Evolutionary conservation across 2,797 vertebrate species (phyloP).

Genomic region (Cheirogaleus major): DNA sequence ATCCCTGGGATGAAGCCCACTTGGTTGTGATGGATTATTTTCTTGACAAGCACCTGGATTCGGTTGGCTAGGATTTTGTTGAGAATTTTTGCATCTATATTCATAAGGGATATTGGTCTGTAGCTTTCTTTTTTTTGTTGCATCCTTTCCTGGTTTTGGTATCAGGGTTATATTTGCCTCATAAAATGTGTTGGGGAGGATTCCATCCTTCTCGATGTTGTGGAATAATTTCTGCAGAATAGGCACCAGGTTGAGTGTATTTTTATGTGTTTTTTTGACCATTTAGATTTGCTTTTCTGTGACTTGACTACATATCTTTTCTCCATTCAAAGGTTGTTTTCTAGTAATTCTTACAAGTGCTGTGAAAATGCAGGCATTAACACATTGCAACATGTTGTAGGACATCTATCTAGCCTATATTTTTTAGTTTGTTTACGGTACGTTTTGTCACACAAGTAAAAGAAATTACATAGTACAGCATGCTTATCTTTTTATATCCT

Average conservation of each 20-base stretch:
- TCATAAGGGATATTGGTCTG: too few species aligned
- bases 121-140: too few species aligned
- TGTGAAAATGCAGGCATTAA: neutral
- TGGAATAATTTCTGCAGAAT: too few species aligned
- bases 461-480: neutral
- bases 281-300: constrained; percentile 9
- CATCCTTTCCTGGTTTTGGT: too few species aligned
- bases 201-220: too few species aligned
- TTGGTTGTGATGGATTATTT: too few species aligned
- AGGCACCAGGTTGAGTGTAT: neutral
- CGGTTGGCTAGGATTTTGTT: too few species aligned
- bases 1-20: too few species aligned
- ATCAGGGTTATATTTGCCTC: too few species aligned
- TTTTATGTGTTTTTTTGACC: constrained; percentile 17
- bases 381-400: neutral
- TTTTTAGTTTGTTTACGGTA: neutral
- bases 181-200: too few species aligned
- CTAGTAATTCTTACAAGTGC: neutral
- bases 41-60: too few species aligned
- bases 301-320: neutral
- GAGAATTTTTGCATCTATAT: too few species aligned
- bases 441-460: neutral
- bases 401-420: neutral
- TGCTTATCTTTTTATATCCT: neutral
- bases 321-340: neutral